Evolutionary conservation across 2,797 vertebrate species (phyloP).

Genomic region (Telmatherina bonti): DNA sequence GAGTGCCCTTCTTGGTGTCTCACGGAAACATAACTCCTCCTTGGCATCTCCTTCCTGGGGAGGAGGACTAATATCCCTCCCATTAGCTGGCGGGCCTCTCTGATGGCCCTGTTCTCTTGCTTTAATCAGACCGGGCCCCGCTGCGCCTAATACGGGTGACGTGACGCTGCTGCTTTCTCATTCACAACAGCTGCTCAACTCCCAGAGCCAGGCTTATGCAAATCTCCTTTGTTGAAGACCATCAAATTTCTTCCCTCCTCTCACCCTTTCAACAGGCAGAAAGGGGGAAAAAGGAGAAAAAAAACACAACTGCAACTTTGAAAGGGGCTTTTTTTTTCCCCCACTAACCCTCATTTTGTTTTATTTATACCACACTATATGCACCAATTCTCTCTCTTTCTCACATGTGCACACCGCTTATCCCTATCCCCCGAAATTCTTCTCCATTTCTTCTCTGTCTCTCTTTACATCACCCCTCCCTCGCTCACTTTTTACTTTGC

Average conservation of each 20-base stretch:
- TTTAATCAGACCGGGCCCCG: constrained; percentile 80
- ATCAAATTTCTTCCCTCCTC: constrained; percentile 78
- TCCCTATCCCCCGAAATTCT: constrained; percentile 39
- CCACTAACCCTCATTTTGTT: constrained; percentile 62
- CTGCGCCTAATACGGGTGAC: constrained; percentile 77
- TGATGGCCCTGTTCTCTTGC: constrained; percentile 75
- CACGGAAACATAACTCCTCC: constrained; percentile 76
- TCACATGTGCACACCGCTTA: constrained; percentile 41
- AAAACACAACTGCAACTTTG: constrained; percentile 64
- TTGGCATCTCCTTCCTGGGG: constrained; percentile 74
- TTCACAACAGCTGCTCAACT: constrained; percentile 86
- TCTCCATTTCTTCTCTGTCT: constrained; percentile 48
- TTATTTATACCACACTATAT: constrained; percentile 65
- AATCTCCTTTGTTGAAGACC: constrained; percentile 84
- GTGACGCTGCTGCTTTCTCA: constrained; percentile 81
- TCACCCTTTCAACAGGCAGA: constrained; percentile 71
- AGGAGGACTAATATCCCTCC: constrained; percentile 69
- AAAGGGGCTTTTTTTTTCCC: constrained; percentile 57
- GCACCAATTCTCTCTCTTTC: constrained; percentile 33
- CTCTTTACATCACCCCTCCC: constrained; percentile 46
- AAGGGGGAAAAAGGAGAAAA: constrained; percentile 48
- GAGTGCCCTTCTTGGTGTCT: constrained; percentile 63
- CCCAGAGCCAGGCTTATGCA: constrained; percentile 84
- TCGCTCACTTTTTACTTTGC: constrained; percentile 46
- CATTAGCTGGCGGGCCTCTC: constrained; percentile 71